Evolutionary conservation across 2,113 vertebrate species (phyloP).

Genomic region (Mastomys natalensis): DNA sequence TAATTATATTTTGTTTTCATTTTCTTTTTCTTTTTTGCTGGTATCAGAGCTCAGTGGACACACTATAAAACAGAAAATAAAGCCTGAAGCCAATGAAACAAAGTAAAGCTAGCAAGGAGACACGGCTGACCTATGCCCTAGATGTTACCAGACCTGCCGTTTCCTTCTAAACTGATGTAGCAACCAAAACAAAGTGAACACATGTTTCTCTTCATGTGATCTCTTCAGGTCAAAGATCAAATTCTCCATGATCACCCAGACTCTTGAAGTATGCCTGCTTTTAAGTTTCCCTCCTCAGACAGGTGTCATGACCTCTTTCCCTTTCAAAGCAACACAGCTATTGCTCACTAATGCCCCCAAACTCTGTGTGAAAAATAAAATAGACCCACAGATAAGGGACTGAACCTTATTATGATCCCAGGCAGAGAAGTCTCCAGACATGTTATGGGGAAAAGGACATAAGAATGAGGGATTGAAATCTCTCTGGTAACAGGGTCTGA

Average conservation of each 20-base stretch:
- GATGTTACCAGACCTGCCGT: not conserved
- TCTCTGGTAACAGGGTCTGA: not conserved
- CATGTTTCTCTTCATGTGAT: not conserved
- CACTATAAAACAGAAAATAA: not conserved
- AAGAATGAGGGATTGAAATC: conserved; percentile 46
- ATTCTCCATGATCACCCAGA: not conserved
- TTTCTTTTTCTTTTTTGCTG: not conserved
- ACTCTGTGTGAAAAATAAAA: conserved; percentile 61
- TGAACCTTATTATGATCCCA: not conserved
- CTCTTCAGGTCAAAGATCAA: conserved; percentile 42
- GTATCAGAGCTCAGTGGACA: not conserved
- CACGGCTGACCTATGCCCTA: not conserved
- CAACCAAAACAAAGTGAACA: not conserved
- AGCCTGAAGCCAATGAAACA: not conserved
- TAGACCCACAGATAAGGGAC: conserved; percentile 23
- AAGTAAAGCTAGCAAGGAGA: not conserved
- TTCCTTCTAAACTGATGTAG: not conserved
- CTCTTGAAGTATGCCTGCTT: not conserved
- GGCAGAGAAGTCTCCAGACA: not conserved
- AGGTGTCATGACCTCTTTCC: not conserved
- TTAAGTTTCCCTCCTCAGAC: conserved; percentile 1
- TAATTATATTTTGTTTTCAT: not conserved
- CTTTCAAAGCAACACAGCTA: conserved; percentile 6
- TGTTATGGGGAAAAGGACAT: not conserved
- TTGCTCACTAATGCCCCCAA: not conserved